phyloP scores from a whole-genome alignment of 1,140 invertebrate genomes.

The Rhynchophorus ferrugineus region DNA sequence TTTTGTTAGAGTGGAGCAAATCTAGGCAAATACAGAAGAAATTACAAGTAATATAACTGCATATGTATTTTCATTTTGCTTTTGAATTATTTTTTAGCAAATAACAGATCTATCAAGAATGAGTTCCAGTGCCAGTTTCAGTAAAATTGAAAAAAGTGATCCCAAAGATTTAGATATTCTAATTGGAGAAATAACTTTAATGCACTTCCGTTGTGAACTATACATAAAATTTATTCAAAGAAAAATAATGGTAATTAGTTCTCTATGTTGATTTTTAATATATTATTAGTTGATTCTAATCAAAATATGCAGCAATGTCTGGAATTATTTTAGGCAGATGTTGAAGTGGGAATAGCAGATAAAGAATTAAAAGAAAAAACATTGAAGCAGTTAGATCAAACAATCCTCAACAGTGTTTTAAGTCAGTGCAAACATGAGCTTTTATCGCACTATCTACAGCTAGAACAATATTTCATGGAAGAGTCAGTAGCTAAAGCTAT shows the following conservation, averaged over 20 bases:
- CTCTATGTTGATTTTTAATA: not conserved
- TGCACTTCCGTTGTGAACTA: conserved; percentile 83
- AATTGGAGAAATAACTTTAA: conserved; percentile 83
- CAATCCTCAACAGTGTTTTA: conserved; percentile 70
- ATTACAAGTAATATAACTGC: conserved; percentile 48
- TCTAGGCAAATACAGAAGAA: conserved; percentile 62
- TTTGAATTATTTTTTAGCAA: conserved; percentile 9
- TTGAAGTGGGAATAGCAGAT: conserved; percentile 55
- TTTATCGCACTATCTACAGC: conserved; percentile 79
- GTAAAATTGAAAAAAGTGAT: conserved; percentile 56
- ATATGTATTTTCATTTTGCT: not conserved
- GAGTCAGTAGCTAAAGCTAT: conserved; percentile 94
- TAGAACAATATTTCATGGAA: conserved; percentile 93
- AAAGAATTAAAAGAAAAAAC: conserved; percentile 48
- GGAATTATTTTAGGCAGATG: conserved; percentile 57
- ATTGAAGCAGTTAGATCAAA: conserved; percentile 55
- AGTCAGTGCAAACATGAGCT: conserved; percentile 83
- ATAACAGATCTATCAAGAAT: conserved; percentile 48
- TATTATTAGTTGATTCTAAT: conserved; percentile 1
- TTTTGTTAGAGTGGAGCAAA: conserved; percentile 72
- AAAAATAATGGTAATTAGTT: conserved; percentile 59
- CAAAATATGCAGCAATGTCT: no score
- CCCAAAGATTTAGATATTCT: conserved; percentile 83
- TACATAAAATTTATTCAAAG: conserved; percentile 85
- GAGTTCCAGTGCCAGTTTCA: conserved; percentile 37